Conservation (phyloP, 2,797 vertebrate species). For the Diplodus puntazzo region DNA sequence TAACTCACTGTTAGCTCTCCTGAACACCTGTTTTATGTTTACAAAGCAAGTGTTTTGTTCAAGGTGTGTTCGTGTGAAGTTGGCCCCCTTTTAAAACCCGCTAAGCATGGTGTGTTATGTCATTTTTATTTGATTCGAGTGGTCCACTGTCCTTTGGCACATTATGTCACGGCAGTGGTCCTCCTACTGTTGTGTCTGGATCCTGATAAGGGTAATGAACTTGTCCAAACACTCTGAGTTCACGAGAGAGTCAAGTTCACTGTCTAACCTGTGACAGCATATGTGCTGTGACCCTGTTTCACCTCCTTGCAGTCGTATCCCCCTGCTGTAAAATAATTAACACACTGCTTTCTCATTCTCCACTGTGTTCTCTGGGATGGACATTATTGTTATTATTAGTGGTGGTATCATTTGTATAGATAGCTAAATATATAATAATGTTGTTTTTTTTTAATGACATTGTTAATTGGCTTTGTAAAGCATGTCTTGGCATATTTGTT, state of each 20-base stretch:
- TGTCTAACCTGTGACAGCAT: slow-evolving; percentile 27
- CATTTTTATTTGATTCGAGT: not conserved
- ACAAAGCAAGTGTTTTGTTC: not conserved
- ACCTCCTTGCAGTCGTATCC: not conserved
- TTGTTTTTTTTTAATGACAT: not conserved
- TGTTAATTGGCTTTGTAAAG: not conserved
- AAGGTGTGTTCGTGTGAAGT: not conserved
- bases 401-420: not conserved
- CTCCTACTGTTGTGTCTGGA: slow-evolving; percentile 24
- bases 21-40: slow-evolving; percentile 40
- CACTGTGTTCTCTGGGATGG: not conserved
- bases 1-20: slow-evolving; percentile 57
- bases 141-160: not conserved
- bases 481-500: not conserved
- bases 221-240: slow-evolving; percentile 66
- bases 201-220: slow-evolving; percentile 59
- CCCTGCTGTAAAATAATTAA: slow-evolving; percentile 3
- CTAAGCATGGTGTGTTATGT: accelerated
- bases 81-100: accelerated
- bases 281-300: slow-evolving; percentile 45
- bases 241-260: slow-evolving; percentile 81
- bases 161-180: not conserved
- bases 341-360: not conserved
- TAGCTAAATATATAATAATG: not conserved
- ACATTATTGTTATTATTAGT: not conserved